Evolutionary conservation across 2,797 vertebrate species (phyloP).

Genomic region (Neosilurus hyrtlii): DNA sequence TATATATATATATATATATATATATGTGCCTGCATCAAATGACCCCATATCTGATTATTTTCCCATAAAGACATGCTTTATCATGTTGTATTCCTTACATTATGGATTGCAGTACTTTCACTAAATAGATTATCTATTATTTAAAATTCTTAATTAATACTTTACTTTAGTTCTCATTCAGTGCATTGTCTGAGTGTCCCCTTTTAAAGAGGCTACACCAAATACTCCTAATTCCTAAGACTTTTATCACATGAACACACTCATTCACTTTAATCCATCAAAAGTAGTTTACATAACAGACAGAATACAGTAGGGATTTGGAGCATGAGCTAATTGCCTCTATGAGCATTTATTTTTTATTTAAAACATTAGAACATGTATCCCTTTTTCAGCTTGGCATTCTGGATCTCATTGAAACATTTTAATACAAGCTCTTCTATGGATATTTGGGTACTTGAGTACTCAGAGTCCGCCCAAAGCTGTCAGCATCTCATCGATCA

Average conservation of each 20-base stretch:
- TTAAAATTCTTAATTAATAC: neutral
- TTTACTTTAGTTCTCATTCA: neutral
- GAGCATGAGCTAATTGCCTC: neutral
- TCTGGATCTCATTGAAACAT: neutral
- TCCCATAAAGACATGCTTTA: neutral
- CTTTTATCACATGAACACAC: neutral
- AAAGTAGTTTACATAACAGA: neutral
- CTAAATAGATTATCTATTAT: neutral
- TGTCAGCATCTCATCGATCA: neutral
- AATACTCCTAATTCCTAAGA: neutral
- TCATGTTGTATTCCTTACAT: neutral
- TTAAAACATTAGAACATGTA: neutral
- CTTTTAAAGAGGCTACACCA: neutral
- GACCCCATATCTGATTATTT: neutral
- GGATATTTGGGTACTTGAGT: conserved; percentile 5
- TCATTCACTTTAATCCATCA: neutral
- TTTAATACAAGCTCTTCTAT: neutral
- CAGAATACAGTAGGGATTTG: neutral
- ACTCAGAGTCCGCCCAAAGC: neutral
- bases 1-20: too few relatives aligned
- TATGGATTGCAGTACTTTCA: neutral
- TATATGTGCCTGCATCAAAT: neutral
- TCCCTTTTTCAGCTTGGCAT: neutral
- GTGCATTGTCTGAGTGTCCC: neutral
- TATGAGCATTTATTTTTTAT: neutral